Base-by-base conservation (phyloP, 2,797 vertebrate genomes). In the Numenius phaeopus region DNA sequence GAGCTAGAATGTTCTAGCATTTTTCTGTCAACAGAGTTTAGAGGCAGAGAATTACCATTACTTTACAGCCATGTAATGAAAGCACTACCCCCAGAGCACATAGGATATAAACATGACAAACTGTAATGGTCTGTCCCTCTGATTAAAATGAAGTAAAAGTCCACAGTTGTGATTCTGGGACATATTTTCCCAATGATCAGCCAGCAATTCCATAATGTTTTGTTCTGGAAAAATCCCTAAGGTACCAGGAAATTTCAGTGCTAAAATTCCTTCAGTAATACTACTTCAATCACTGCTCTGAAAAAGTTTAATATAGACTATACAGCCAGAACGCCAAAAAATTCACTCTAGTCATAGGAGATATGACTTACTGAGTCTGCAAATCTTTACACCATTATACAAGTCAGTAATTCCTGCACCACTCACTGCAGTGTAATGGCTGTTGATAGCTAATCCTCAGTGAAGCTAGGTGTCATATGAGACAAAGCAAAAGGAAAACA, bases 191-290 rank as follows among this genome's bases (percentile, higher is more conserved):
- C 59, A 58, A 15, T 18, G 30, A 83, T 67, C 58, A 89, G 78
- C 13, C 62, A 80, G 47, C 27, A 84, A 58, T 67, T 54, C 59
- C 39, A 37, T 78, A 81, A 88, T 30, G 23, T 32, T 90, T 62
- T 82, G 14, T 70, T 93, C 58, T 76, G 61, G 62, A 90, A 88
- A 94, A 94, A 76, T 59, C 73, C 61, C 54, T 76, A 44, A 66
- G 37, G 76, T 52, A 72, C 16, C 16, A 79, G 23, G 42, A 77
- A 84, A 69, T 22, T 69, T 91, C 37, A 67, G n/a, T 57, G 42
- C 58, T 90, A 72, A 70, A 91, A 86, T 42, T 90, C 62, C n/a
- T 62, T 88, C 66, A 73, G 54, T 50, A 71, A 75, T 40, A 62
- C 52, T 67, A 50, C 30, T 67, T 87, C 22, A 73, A 9, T 39